Evolutionary conservation across 2,888 invertebrate species (phyloP), one percentile per base, ranked within the genome.

Genomic region (Caenorhabditis becei): DNA sequence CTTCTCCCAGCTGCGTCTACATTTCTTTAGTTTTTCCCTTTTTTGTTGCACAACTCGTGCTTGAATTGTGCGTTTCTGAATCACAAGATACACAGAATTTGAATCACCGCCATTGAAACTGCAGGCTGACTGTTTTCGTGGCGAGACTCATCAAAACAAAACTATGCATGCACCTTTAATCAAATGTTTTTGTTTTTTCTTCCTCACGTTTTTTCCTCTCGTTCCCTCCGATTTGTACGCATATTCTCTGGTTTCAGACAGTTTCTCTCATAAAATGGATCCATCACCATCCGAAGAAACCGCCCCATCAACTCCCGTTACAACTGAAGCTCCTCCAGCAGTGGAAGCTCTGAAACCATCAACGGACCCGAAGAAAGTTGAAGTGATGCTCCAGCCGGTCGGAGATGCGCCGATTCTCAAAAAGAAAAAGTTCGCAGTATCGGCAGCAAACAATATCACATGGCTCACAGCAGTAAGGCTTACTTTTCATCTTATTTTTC

Each of bases 371-470:
- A 59, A 85, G 18, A 87, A 87, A 67, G 83, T 87, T 14, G 72
- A 79, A 14, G 74, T 87, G 20, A 53, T 71, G 41, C 77, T 87
- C 8, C 59, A 79, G 51, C 53, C 81, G 16, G 86, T 87, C 32
- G 84, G 81, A 47, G 84, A 87, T 69, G 87, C 86, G 23, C 87
- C 87, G 16, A 83, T 85, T 70, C 70, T 87, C 32, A 83, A 84
- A 54, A 66, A 74, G 35, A 86, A 83, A 47, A 83, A 82, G 54
- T 70, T 80, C 18, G 51, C n/a, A 11, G 67, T 83, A 1, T 70
- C 74, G 5, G 20, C 61, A 20, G 56, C 66, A 4, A 61, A 70
- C 10, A 70, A 69, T 20, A 61, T 86, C 18, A 82, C 86, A 41
- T 66, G 66, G 20, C 67, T 86, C 18, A 75, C 83, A n/a, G 41